These are phyloP conservation scores for Pocota personata DNA, from an alignment of 2,888 invertebrate species.

Conservation along the genomic window DNA sequence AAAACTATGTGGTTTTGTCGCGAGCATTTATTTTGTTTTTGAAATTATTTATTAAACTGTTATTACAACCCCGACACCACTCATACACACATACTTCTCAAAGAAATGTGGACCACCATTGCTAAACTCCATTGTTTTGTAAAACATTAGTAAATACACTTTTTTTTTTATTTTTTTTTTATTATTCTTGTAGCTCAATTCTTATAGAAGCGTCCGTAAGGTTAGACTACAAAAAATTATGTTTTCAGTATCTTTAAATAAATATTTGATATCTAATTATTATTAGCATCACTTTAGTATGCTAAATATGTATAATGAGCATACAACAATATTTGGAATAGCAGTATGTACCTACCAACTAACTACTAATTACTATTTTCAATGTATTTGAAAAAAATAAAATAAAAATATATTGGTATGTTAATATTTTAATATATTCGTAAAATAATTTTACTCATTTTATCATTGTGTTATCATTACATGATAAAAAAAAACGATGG, in stretches of 20 bases:
- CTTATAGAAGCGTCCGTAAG: neutral
- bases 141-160: slow-evolving; percentile 32
- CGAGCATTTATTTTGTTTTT: slow-evolving; percentile 54
- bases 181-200: slow-evolving; percentile 22
- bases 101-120: neutral
- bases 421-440: slow-evolving; percentile 27
- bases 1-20: slow-evolving; percentile 28
- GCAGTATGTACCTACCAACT: neutral
- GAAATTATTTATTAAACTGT: slow-evolving; percentile 49
- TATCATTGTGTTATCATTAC: slow-evolving; percentile 39
- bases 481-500: slow-evolving; percentile 42
- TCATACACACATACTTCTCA: neutral
- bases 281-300: neutral
- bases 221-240: neutral
- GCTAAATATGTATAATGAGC: neutral
- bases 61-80: neutral
- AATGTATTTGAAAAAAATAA: neutral
- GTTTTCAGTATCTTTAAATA: neutral
- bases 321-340: neutral
- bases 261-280: neutral
- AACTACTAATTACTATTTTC: neutral
- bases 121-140: neutral
- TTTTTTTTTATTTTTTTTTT: slow-evolving; percentile 28
- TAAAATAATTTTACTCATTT: slow-evolving; percentile 51
- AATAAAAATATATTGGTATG: slow-evolving; percentile 8